Evolutionary conservation across 2,888 invertebrate species (phyloP).

Genomic region (Cheilosia impressa): DNA sequence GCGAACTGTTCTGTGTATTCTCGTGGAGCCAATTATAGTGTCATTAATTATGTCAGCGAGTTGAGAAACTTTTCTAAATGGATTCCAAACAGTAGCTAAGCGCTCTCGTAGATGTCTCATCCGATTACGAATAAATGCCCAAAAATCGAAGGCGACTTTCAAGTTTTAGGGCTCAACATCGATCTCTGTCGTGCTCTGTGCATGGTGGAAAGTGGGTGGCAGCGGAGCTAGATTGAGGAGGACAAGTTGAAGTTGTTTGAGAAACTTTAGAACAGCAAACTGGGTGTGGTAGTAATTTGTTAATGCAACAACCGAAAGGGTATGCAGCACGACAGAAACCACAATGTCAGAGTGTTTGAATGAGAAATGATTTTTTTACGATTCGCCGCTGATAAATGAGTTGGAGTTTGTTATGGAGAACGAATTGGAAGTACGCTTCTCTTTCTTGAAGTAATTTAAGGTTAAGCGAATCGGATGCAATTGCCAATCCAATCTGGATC

Average conservation of each 20-base stretch:
- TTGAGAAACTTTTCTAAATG: slow-evolving; percentile 61
- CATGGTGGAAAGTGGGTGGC: slow-evolving; percentile 2
- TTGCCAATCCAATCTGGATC: too few species aligned
- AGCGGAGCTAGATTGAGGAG: slow-evolving; percentile 12
- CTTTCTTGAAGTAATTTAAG: too few species aligned
- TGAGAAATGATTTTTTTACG: not conserved
- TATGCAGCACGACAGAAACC: not conserved
- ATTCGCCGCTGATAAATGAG: not conserved
- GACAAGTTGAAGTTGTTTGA: slow-evolving; percentile 24
- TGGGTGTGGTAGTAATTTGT: slow-evolving; percentile 67
- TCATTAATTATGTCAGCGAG: slow-evolving; percentile 70
- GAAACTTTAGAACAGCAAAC: slow-evolving; percentile 26
- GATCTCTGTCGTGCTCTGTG: too few species aligned
- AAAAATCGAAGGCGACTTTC: slow-evolving; percentile 40
- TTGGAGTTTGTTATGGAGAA: not conserved
- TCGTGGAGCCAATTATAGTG: slow-evolving; percentile 68
- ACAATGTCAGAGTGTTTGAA: not conserved
- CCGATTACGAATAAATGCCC: slow-evolving; percentile 47
- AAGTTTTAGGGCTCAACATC: slow-evolving; percentile 39
- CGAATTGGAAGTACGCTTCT: too few species aligned
- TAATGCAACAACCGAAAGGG: slow-evolving; percentile 55
- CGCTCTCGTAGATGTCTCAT: slow-evolving; percentile 52
- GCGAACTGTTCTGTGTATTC: slow-evolving; percentile 10
- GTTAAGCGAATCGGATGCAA: too few species aligned
- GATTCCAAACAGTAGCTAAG: slow-evolving; percentile 36